Base-by-base conservation (phyloP, 2,888 invertebrate genomes). In the Embidobia sp. region DNA sequence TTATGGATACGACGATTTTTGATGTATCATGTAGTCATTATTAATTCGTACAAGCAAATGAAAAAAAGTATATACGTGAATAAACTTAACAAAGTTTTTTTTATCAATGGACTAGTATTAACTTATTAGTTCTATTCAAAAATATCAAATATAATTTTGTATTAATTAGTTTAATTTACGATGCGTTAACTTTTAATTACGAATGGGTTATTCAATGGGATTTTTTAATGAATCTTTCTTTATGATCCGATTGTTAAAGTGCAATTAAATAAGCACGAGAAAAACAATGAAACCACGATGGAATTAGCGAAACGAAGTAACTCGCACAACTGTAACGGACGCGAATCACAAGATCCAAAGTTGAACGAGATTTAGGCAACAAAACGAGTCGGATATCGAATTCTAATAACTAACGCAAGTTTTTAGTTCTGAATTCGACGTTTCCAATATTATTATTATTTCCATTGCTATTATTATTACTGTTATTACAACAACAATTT, bases 161-260 rank as follows among this genome's bases (percentile, higher is more conserved):
- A n/a, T n/a, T n/a, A n/a, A n/a, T n/a, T n/a, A n/a, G n/a, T n/a
- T n/a, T n/a, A n/a, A n/a, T n/a, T n/a, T n/a, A n/a, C n/a, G n/a
- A n/a, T n/a, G n/a, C n/a, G n/a, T n/a, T n/a, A n/a, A n/a, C n/a
- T n/a, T n/a, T n/a, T n/a, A n/a, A n/a, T n/a, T n/a, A n/a, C n/a
- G n/a, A n/a, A n/a, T 22, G 22, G 19, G 16, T n/a, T 29, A 16
- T 5, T 16, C 27, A 26, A 5, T 3, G 8, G 18, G 3, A 40
- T 55, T 37, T 48, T 49, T 66, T 33, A 44, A 66, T 64, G 42
- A 35, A 44, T 22, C 42, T 66, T 16, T 31, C n/a, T 31, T 33
- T 40, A 53, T 35, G 18, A 22, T 18, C n/a, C 11, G 27, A 18
- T 31, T 10, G 10, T 18, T 42, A 51, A 40, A 42, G 49, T 29